These are phyloP conservation scores for Heterodera filipjevi DNA, from an alignment of 2,888 invertebrate genomes.

Conservation along the genomic window DNA sequence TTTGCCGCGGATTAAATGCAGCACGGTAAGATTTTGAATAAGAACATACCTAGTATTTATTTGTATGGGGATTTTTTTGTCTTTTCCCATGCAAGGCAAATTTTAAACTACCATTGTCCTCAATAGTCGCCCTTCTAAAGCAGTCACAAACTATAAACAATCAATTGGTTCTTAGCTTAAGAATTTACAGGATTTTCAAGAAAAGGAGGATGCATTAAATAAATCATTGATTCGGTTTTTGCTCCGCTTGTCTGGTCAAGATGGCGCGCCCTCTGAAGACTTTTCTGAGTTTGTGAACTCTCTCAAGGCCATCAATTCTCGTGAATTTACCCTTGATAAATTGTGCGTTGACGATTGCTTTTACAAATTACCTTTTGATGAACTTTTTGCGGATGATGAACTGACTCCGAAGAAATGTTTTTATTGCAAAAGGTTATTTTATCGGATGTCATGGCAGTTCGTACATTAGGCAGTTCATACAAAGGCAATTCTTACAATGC, in stretches of 20 bases:
- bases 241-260: constrained; percentile 2
- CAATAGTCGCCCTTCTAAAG: too few species aligned
- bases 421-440: constrained; percentile 30
- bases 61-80: too few species aligned
- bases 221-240: constrained; percentile 17
- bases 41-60: too few species aligned
- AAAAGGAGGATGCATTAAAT: constrained; percentile 19
- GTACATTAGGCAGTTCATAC: too few species aligned
- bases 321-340: constrained; percentile 30
- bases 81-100: too few species aligned
- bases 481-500: too few species aligned
- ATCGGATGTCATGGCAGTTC: too few species aligned
- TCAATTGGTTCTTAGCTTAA: not conserved
- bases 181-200: constrained; percentile 18
- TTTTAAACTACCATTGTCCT: too few species aligned
- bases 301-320: constrained; percentile 29
- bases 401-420: constrained; percentile 18
- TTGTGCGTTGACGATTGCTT: constrained; percentile 17
- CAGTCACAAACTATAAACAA: too few species aligned
- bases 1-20: constrained; percentile 3
- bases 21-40: not conserved
- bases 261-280: constrained; percentile 21
- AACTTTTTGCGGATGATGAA: constrained; percentile 19
- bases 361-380: constrained; percentile 35
- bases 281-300: constrained; percentile 27